Conservation (phyloP, 2,888 invertebrate genomes). For the Endotricha flammealis region DNA sequence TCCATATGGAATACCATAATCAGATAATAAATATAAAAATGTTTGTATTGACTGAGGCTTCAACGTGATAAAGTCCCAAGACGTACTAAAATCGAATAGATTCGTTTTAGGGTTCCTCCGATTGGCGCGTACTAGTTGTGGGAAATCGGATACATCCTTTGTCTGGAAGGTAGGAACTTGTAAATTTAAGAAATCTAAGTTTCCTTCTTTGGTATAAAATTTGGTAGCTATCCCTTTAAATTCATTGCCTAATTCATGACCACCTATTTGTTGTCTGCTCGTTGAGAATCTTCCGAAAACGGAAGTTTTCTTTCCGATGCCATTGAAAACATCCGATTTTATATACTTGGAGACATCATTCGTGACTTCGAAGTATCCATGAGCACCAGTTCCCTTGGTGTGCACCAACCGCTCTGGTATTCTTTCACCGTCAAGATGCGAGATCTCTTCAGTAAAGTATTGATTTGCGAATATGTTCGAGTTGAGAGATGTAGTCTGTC, state of each 20-base stretch:
- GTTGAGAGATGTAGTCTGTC: constrained; percentile 54
- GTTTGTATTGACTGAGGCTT: constrained; percentile 89
- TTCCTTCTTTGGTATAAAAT: constrained; percentile 93
- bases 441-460: constrained; percentile 81
- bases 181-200: constrained; percentile 91
- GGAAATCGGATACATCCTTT: constrained; percentile 89
- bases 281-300: constrained; percentile 85
- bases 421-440: constrained; percentile 86
- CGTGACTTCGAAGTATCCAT: constrained; percentile 89
- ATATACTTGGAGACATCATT: constrained; percentile 83
- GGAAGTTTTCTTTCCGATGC: constrained; percentile 84
- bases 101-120: constrained; percentile 93
- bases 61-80: constrained; percentile 92
- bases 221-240: constrained; percentile 92
- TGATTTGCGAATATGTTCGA: constrained; percentile 33
- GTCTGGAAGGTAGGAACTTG: constrained; percentile 93
- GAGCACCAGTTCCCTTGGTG: constrained; percentile 92
- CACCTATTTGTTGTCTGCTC: constrained; percentile 88
- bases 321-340: constrained; percentile 78
- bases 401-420: constrained; percentile 95
- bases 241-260: constrained; percentile 89
- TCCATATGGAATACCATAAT: constrained; percentile 93
- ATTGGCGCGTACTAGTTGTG: constrained; percentile 91
- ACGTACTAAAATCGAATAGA: constrained; percentile 88
- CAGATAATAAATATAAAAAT: constrained; percentile 85